phyloP scores from a whole-genome alignment of 1,140 invertebrate species.

The Lethrus apterus region DNA sequence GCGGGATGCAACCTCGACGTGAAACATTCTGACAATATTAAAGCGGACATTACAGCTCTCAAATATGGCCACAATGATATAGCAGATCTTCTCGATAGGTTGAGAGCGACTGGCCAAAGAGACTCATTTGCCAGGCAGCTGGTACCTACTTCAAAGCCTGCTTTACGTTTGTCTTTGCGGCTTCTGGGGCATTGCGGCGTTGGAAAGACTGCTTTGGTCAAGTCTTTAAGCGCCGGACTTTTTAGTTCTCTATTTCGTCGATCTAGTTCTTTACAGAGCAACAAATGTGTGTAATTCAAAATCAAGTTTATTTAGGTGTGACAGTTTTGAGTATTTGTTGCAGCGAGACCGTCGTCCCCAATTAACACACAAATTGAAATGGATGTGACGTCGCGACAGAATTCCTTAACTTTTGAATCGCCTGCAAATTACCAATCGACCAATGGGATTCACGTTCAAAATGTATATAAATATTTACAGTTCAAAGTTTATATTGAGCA shows the following conservation, averaged over 20 bases:
- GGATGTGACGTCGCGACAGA: constrained; percentile 54
- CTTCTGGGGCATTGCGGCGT: constrained; percentile 69
- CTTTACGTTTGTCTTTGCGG: constrained; percentile 66
- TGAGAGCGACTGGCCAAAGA: constrained; percentile 49
- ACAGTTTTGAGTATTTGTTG: constrained; percentile 15
- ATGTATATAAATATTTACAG: constrained; percentile 30
- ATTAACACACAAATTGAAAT: constrained; percentile 49
- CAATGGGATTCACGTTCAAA: constrained; percentile 61
- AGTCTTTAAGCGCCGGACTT: constrained; percentile 62
- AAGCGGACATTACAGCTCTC: constrained; percentile 73
- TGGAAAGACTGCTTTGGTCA: constrained; percentile 69
- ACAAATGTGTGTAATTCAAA: constrained; percentile 39
- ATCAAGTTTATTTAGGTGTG: not conserved
- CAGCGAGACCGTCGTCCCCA: constrained; percentile 40
- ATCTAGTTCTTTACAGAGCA: constrained; percentile 42
- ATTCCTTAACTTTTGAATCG: constrained; percentile 54
- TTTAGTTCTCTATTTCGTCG: constrained; percentile 58
- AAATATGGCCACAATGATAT: constrained; percentile 72
- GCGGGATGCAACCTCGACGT: constrained; percentile 63
- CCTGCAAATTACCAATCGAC: constrained; percentile 54
- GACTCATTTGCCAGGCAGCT: constrained; percentile 66
- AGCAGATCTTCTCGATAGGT: constrained; percentile 60
- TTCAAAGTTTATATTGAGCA: not conserved
- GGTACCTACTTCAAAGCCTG: constrained; percentile 53
- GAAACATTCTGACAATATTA: constrained; percentile 64